Conservation (phyloP, 2,113 vertebrate species). For the Myrmophylax atrothorax region DNA sequence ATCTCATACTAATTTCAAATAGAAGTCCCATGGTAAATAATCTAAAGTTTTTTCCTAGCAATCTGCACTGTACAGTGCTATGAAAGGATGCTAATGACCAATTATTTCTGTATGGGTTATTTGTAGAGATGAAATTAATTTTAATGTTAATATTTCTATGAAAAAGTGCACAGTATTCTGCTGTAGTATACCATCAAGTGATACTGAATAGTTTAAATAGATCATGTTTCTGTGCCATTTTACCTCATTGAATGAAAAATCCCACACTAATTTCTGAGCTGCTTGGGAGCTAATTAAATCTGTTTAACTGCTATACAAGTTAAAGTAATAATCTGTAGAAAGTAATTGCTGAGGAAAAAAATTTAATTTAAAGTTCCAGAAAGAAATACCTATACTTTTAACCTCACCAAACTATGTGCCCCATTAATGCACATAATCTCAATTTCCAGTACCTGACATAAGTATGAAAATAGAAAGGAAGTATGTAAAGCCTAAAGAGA, state of each 20-base stretch:
- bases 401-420: neutral
- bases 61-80: neutral
- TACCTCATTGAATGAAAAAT: constrained; percentile 47
- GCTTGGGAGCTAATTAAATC: constrained; percentile 57
- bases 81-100: neutral
- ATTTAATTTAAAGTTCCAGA: constrained; percentile 55
- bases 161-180: neutral
- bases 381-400: constrained; percentile 16
- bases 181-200: neutral
- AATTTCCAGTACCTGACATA: constrained; percentile 41
- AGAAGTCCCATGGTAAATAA: neutral
- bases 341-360: constrained; percentile 29
- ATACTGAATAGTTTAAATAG: constrained; percentile 9
- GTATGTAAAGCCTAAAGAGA: neutral
- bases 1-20: neutral
- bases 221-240: constrained; percentile 15
- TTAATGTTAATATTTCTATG: constrained; percentile 12
- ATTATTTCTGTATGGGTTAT: neutral
- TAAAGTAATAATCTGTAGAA: constrained; percentile 55
- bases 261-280: constrained; percentile 22
- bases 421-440: constrained; percentile 31
- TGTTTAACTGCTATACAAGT: constrained; percentile 33
- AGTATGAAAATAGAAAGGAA: neutral
- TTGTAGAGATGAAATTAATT: neutral
- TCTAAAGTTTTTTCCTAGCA: neutral